Evolutionary conservation across 2,797 vertebrate species (phyloP).

Genomic region (Morus bassanus): DNA sequence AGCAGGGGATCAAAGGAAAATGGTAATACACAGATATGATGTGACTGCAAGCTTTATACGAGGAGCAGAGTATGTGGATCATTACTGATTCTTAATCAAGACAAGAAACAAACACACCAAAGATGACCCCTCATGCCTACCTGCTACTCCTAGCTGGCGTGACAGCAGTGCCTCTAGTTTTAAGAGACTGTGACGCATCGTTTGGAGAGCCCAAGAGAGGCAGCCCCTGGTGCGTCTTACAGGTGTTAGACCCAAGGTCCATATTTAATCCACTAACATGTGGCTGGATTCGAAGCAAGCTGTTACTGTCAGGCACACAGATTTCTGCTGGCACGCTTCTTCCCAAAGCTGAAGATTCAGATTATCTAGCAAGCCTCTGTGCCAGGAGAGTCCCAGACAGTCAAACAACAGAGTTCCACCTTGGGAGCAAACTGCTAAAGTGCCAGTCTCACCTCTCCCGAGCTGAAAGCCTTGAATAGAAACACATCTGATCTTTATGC

Average conservation of each 20-base stretch:
- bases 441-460: neutral
- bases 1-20: neutral
- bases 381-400: neutral
- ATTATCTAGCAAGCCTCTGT: neutral
- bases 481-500: neutral
- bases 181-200: neutral
- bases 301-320: neutral
- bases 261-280: neutral
- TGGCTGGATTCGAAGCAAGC: neutral
- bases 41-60: neutral
- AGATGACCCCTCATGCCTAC: neutral
- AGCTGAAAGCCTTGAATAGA: neutral
- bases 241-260: neutral
- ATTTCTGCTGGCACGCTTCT: neutral
- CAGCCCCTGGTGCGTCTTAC: neutral
- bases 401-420: neutral
- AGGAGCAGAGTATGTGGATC: neutral
- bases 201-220: neutral
- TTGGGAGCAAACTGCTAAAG: neutral
- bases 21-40: fast-evolving
- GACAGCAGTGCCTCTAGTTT: neutral
- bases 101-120: neutral
- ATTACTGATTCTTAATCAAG: neutral
- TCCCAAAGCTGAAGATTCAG: neutral
- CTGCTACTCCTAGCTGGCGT: neutral